phyloP scores from a whole-genome alignment of 2,888 invertebrate genomes.

The Orthosia gracilis region DNA sequence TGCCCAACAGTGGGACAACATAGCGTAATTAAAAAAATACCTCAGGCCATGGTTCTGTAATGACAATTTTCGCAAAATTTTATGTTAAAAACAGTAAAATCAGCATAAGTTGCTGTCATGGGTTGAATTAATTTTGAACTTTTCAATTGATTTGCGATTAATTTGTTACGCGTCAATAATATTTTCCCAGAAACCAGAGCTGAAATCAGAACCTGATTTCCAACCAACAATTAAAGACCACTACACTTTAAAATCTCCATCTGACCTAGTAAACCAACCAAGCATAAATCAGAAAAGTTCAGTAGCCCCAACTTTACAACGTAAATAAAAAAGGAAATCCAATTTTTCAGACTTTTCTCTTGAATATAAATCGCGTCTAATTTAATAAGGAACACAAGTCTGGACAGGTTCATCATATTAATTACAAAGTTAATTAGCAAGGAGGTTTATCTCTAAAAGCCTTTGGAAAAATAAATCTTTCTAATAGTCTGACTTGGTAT shows the following conservation, averaged over 20 bases:
- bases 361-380: slow-evolving; percentile 61
- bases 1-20: too few species aligned
- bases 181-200: too few species aligned
- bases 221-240: slow-evolving; percentile 5
- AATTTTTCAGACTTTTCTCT: slow-evolving; percentile 37
- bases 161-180: too few species aligned
- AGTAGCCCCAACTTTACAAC: slow-evolving; percentile 4
- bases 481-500: slow-evolving; percentile 5
- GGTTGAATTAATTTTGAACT: too few species aligned
- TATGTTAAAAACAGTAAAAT: too few species aligned
- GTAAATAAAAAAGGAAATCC: slow-evolving; percentile 21
- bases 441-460: slow-evolving; percentile 44
- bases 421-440: slow-evolving; percentile 58
- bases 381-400: slow-evolving; percentile 53
- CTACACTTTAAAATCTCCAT: neutral
- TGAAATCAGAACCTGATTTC: neutral
- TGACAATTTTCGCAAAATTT: too few species aligned
- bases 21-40: too few species aligned
- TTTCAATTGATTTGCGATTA: too few species aligned
- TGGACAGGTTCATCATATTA: slow-evolving; percentile 53
- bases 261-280: slow-evolving; percentile 8
- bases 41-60: too few species aligned
- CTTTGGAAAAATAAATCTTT: slow-evolving; percentile 38
- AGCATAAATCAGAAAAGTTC: slow-evolving; percentile 24
- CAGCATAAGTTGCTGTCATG: too few species aligned